Evolutionary conservation across 2,888 invertebrate genomes (phyloP).

Genomic region (Apamea crenata): DNA sequence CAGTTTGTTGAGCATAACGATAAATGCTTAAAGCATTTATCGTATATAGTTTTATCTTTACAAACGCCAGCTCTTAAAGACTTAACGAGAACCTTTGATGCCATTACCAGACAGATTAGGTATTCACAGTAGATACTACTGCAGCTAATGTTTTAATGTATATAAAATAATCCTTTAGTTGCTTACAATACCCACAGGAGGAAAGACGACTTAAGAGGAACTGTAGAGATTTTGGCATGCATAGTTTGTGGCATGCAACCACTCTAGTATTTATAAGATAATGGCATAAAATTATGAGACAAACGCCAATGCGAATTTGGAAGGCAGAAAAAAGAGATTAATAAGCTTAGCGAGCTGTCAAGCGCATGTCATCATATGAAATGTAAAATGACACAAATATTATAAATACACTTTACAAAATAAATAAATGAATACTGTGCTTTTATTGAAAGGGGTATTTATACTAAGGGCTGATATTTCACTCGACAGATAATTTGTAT

Average conservation of each 20-base stretch:
- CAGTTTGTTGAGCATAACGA: slow-evolving; percentile 2
- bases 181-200: not conserved
- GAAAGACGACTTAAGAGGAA: not conserved
- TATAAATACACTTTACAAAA: slow-evolving; percentile 1
- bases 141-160: not conserved
- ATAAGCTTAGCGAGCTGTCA: not conserved
- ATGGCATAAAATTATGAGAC: not conserved
- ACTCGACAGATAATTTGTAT: too few relatives aligned
- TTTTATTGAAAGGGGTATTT: not conserved
- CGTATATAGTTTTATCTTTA: not conserved
- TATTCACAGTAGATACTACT: not conserved
- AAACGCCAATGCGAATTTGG: not conserved
- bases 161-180: slow-evolving; percentile 15
- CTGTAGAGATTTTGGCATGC: not conserved
- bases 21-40: not conserved
- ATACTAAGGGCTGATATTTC: too few relatives aligned
- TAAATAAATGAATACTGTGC: not conserved
- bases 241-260: not conserved
- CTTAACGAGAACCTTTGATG: slow-evolving; percentile 9
- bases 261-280: not conserved
- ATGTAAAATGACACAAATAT: not conserved
- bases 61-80: not conserved
- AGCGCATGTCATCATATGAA: too few relatives aligned
- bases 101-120: not conserved
- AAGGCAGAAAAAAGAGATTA: not conserved